A percentile compares a stretch with the other conserved stretches of the same genome.
Conservation (phyloP, 2,113 vertebrate genomes). For the Dromiciops gliroides region DNA sequence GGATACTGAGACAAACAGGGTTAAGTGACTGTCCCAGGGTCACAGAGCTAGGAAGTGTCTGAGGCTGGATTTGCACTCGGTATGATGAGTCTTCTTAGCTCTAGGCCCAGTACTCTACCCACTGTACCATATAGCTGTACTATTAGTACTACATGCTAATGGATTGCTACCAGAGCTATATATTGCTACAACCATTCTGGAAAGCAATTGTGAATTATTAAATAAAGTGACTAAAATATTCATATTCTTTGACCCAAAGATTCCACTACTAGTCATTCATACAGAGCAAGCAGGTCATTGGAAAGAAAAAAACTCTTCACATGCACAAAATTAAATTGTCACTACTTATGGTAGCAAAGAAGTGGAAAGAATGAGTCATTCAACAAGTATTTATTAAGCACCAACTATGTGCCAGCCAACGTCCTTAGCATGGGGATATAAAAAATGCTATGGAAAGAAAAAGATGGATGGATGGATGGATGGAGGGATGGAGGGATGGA, state of each 20-base stretch:
- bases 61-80: neutral
- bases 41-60: neutral
- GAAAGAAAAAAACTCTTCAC: neutral
- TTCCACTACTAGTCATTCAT: neutral
- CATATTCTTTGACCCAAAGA: neutral
- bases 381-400: neutral
- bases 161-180: neutral
- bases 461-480: neutral
- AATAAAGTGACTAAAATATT: neutral
- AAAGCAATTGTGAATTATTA: neutral
- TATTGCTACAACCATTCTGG: neutral
- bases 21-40: neutral
- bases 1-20: neutral
- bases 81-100: neutral
- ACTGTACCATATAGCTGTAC: neutral
- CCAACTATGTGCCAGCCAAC: neutral
- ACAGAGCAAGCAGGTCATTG: neutral
- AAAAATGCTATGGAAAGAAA: neutral
- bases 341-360: neutral
- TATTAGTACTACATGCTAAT: neutral
- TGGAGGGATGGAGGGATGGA: neutral
- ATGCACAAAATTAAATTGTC: neutral
- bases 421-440: neutral
- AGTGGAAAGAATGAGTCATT: neutral
- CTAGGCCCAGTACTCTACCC: neutral